Evolutionary conservation across 2,888 invertebrate species (phyloP), one percentile per base, ranked within the genome.

Genomic region (Agrotis ipsilon): DNA sequence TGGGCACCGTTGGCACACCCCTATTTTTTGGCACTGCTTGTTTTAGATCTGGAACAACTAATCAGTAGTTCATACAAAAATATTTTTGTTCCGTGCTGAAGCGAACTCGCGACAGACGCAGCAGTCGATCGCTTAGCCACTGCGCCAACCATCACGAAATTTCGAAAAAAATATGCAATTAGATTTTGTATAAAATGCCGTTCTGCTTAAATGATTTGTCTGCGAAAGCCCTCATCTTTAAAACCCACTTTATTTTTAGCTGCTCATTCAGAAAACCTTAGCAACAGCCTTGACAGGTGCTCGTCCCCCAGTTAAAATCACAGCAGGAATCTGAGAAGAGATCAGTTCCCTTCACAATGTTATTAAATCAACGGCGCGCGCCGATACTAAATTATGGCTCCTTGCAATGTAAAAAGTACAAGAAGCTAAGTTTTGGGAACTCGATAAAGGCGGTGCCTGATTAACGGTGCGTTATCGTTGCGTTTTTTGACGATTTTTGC

Each of bases 371-470:
- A 54, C 55, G 27, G 21, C 58, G 39, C 39, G 39, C 39, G 39
- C 39, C 39, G 49, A 48, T 21, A 60, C 51, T 77, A 68, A 81
- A 72, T 79, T 81, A 79, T 49, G 24, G 67, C 57, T 43, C 67
- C 43, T 43, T 24, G 58, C 61, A 72, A 76, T 75, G 65, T 71
- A 84, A 83, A 76, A 83, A 82, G 66, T 74, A 79, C 16, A 83
- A 76, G 66, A 81, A 11, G 6, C 46, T 57, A 18, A 18, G 21
- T 83, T 84, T 81, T 61, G 21, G 62, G 82, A 80, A 83, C 16
- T 68, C 21, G n/a, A 14, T 74, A 61, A 81, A 66, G 80, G 72
- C 39, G 13, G 4, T 46, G 18, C 0, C 69, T 54, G 57, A 75
- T 52, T 1, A 49, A 5, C 16, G 6, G 55, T 60, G 39, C 13